Evolutionary conservation across 2,113 vertebrate genomes (phyloP), one percentile per base, ranked within the genome.

Genomic region (Orthonyx spaldingii): DNA sequence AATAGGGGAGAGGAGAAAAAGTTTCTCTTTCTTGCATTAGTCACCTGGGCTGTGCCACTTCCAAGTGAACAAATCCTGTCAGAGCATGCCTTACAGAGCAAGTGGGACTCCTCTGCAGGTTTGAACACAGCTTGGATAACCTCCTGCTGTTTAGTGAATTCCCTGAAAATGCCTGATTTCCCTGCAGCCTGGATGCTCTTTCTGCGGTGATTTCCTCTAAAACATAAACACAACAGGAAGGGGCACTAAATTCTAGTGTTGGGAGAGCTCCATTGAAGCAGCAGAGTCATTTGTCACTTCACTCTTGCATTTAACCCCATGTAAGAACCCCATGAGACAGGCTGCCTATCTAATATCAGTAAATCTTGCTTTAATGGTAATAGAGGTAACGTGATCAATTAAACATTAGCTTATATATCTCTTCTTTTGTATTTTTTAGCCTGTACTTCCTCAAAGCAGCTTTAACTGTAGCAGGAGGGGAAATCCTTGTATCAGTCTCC

Each of bases 51-150:
- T 83, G 77, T 83, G 56, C 32, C 52, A 49, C 18, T 74, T 82
- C 30, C 24, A 47, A 56, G 42, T 23, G 16, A 79, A 56, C 30
- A 70, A 68, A 33, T 12, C 33, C 11, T 24, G 8, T 32, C 20
- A 52, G 78, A 64, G 17, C 0, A 0, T 0, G 7, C 41, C 46
- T 69, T 44, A 20, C 20, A 0, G 1, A 59, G 7, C 9, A 26
- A 47, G 59, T 4, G 20, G 66, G 52, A 22, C 53, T 68, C 63
- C 8, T 47, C 28, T 66, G 47, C 32, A 23, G 42, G 42, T 64
- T 46, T 89, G 77, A 79, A 33, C 16, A 17, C 30, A 20, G 33
- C 18, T 3, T 77, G 39, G 61, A 61, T 10, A 30, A 57, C 13
- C 47, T 71, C 28, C 35, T 57, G 32, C 46, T 66, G 64, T 49